Base-by-base conservation (phyloP, 2,113 vertebrate genomes). In the Pseudorasbora parva region DNA sequence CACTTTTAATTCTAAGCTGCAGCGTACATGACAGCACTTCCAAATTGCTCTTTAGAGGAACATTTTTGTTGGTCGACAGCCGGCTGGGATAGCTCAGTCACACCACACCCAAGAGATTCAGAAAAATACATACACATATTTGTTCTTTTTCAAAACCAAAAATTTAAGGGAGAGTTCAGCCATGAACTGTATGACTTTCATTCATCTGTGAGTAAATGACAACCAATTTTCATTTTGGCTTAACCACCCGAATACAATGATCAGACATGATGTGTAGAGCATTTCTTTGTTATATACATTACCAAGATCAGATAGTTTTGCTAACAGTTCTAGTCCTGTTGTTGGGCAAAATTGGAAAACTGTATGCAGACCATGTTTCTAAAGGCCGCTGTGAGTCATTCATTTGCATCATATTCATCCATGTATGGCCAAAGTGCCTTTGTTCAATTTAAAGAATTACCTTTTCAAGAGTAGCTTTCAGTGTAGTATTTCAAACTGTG, bases 371-470 rank as follows among this genome's bases (percentile, higher is more conserved):
- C 51, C 47, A 69, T 81, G 47, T n/a, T 64, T 15, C 41, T 81
- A 62, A 60, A 33, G 43, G 57, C 45, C 47, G 75, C 37, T 72
- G 60, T 69, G 43, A 27, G 59, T 6, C 59, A 64, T 41, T 76
- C 47, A 81, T 72, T 66, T 54, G 51, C 78, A 66, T 80, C 23
- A 12, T 27, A 66, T 6, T 81, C 78, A 85, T 68, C 15, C 21
- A 59, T 43, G 54, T 77, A 30, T 59, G 33, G 33, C 33, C 54
- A 59, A 59, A 77, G 33, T 41, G 30, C 60, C 57, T 81, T 75
- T 81, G 47, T 75, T 75, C 71, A 75, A 60, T 81, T 62, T 41
- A 74, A 45, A 12, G 19, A 56, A 85, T 81, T 41, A 56, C 79
- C n/a, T 69, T 69, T 81, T 68, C 49, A 56, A 41, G 47, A 71